A percentile compares a stretch with the other conserved stretches of the same genome.
Evolutionary conservation across 2,113 vertebrate species (phyloP).

Genomic region (Herpailurus yagouaroundi): DNA sequence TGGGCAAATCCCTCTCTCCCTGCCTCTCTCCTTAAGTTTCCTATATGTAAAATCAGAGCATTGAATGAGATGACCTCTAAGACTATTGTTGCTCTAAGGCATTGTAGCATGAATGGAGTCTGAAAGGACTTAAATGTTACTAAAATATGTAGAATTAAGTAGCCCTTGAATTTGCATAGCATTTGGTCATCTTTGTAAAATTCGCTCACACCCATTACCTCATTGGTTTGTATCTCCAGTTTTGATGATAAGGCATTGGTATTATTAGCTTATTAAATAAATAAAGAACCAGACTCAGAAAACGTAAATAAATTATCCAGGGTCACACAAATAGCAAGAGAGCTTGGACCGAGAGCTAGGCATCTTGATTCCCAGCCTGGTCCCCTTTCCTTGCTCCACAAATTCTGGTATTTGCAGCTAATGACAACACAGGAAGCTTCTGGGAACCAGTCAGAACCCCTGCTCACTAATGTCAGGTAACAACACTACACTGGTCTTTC

Average conservation of each 20-base stretch:
- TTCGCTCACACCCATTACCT: not conserved
- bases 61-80: not conserved
- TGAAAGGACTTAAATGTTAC: not conserved
- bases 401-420: not conserved
- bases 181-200: constrained; percentile 13
- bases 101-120: no score
- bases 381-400: not conserved
- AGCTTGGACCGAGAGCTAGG: not conserved
- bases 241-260: not conserved
- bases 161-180: not conserved
- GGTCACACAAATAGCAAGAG: not conserved
- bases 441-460: not conserved
- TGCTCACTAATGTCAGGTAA: not conserved
- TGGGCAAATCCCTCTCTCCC: not conserved
- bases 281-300: not conserved
- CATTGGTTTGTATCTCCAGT: not conserved
- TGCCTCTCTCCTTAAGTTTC: not conserved
- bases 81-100: not conserved
- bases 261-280: not conserved
- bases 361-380: not conserved
- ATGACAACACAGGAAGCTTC: not conserved
- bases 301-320: not conserved
- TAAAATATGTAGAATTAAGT: not conserved
- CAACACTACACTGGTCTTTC: not conserved
- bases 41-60: not conserved